Evolutionary conservation across 2,888 invertebrate species (phyloP).

Genomic region (Ischnura elegans): DNA sequence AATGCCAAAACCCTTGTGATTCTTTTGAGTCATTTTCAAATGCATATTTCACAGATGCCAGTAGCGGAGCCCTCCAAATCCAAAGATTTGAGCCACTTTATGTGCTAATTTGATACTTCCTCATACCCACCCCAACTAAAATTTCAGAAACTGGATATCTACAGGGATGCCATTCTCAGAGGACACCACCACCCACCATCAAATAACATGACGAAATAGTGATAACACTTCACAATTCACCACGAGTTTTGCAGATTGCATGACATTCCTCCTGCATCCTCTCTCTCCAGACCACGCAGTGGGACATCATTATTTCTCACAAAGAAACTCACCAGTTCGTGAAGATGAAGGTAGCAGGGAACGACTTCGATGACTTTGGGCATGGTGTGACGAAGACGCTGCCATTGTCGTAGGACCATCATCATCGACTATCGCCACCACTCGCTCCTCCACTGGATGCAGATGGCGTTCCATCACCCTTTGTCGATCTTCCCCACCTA

Average conservation of each 20-base stretch:
- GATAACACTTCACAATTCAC: neutral
- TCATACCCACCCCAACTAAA: too few relatives aligned
- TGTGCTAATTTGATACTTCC: neutral
- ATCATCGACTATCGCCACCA: slow-evolving; percentile 69
- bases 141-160: neutral
- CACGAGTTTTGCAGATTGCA: neutral
- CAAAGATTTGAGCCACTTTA: neutral
- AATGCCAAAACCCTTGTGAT: neutral
- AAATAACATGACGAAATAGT: neutral
- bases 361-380: slow-evolving; percentile 39
- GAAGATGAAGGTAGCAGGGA: slow-evolving; percentile 44
- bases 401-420: slow-evolving; percentile 52
- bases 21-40: neutral
- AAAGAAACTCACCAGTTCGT: slow-evolving; percentile 40
- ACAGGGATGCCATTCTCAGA: neutral
- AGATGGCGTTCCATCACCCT: slow-evolving; percentile 29
- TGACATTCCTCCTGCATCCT: neutral
- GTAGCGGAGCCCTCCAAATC: neutral
- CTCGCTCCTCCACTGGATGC: slow-evolving; percentile 68
- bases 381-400: neutral
- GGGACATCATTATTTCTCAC: neutral
- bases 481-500: slow-evolving; percentile 22
- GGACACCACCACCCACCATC: neutral
- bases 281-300: neutral
- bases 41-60: neutral